Evolutionary conservation across 2,888 invertebrate species (phyloP), one percentile per base, ranked within the genome.

Genomic region (Chrysolina oricalcia): DNA sequence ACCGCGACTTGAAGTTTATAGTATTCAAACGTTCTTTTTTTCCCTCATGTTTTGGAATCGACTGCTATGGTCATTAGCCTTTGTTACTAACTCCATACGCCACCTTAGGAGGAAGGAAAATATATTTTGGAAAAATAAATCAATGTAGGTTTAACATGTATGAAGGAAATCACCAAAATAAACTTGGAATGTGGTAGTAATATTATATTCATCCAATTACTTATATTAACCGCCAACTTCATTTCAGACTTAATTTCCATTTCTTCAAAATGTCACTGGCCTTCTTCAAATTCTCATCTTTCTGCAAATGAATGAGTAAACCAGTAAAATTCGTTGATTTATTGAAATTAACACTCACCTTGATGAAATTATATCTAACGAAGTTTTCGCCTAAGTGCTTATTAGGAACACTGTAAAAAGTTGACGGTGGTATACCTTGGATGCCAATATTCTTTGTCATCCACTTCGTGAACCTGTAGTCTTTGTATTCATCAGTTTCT

Each of bases 401-500:
- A 89, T 98, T 93, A 10, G 89, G 90, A 6, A 91, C 90, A 19
- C 94, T 93, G 88, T 98, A 99, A 90, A 99, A 99, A 0, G 97
- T 98, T 62, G 95, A 94, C 0, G 97, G 96, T 1, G 99, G 99
- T 80, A 99, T 99, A 11, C 96, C 95, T 82, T 98, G 95, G 19
- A 99, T 90, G 62, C 98, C 97, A 83, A 96, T 93, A 85, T 97
- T 96, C 86, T 96, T 97, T 0, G 95, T 95, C 92, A 99, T 94
- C 95, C 98, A 99, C 89, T 98, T 96, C 0, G 97, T 97, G 88
- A 99, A 99, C 81, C 92, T 92, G 87, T 97, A 98, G 90, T 99
- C 99, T 77, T 92, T 93, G 83, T 93, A 91, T 81, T 91, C 91
- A 85, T 96, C 96, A 0, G 86, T 89, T 87, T 96, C 96, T 0